Percentiles rank a stretch among this genome's conserved stretches.
phyloP scores from a whole-genome alignment of 2,113 vertebrate genomes.

The Lethenteron camtschaticum region DNA sequence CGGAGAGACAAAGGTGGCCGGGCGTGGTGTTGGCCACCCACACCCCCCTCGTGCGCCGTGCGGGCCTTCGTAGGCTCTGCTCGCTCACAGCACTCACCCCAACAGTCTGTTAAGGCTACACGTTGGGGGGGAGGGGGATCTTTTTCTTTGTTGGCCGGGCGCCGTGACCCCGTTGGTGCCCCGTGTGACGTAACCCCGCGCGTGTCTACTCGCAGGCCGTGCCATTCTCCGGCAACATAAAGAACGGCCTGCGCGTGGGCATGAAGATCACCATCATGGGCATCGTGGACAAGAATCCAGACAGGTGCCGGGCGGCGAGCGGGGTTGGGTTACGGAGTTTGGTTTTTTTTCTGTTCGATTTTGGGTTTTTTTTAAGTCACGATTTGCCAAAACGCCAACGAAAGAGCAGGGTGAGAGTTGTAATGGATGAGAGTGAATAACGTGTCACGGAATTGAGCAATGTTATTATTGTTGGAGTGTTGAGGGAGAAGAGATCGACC shows the following conservation, averaged over 20 bases:
- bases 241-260: constrained; percentile 82
- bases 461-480: constrained; percentile 15
- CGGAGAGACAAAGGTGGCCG: too few species aligned
- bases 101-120: too few species aligned
- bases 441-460: constrained; percentile 19
- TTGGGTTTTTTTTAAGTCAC: neutral
- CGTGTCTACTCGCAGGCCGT: constrained; percentile 34
- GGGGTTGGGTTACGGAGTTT: too few species aligned
- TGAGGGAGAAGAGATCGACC: too few species aligned
- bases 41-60: too few species aligned
- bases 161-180: too few species aligned
- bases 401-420: constrained; percentile 12
- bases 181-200: too few species aligned
- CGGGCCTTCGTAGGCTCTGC: too few species aligned
- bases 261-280: constrained; percentile 98
- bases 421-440: constrained; percentile 17
- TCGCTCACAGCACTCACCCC: too few species aligned
- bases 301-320: constrained; percentile 32
- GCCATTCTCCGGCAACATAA: constrained; percentile 84
- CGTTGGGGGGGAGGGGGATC: too few species aligned
- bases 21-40: too few species aligned
- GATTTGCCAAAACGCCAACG: constrained; percentile 10
- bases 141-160: too few species aligned
- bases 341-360: neutral
- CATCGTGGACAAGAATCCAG: constrained; percentile 73